Percentiles rank a stretch among this genome's conserved stretches.
phyloP scores from a whole-genome alignment of 2,797 vertebrate species.

The Harpagifer antarcticus region DNA sequence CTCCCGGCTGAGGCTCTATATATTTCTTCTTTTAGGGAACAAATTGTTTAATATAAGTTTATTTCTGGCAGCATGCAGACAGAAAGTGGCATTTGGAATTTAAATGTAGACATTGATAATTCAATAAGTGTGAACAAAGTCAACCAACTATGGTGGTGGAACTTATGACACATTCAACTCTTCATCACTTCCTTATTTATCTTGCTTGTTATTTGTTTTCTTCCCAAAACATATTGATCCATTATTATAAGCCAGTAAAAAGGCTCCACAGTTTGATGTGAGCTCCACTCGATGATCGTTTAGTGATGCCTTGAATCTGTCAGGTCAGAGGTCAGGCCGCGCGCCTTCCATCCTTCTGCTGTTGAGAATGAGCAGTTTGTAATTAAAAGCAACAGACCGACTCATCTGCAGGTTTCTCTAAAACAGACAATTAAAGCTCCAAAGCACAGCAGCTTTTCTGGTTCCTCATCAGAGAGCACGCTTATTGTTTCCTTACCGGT shows the following conservation, averaged over 20 bases:
- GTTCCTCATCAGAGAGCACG: background rate
- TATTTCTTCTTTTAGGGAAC: background rate
- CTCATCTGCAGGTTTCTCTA: background rate
- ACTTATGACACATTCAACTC: background rate
- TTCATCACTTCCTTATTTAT: background rate
- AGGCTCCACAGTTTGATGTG: background rate
- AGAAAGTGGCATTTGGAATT: background rate
- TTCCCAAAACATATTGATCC: rapidly evolving
- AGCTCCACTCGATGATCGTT: conserved; percentile 33
- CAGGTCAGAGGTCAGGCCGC: conserved; percentile 55
- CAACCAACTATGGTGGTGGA: no score
- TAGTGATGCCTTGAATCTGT: conserved; percentile 45
- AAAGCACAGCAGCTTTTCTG: background rate
- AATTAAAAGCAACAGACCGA: background rate
- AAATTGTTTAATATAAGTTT: background rate
- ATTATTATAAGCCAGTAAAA: background rate
- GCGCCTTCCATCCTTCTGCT: conserved; percentile 36
- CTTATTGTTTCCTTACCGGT: background rate
- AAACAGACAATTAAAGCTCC: background rate
- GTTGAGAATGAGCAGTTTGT: background rate
- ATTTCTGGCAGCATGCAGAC: background rate
- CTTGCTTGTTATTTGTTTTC: background rate
- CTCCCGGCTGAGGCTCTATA: background rate
- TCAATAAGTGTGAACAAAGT: background rate
- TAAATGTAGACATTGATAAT: background rate